A percentile compares a stretch with the other conserved stretches of the same genome.
Evolutionary conservation across 2,888 invertebrate species (phyloP).

Genomic region (Pyrocoelia pectoralis): DNA sequence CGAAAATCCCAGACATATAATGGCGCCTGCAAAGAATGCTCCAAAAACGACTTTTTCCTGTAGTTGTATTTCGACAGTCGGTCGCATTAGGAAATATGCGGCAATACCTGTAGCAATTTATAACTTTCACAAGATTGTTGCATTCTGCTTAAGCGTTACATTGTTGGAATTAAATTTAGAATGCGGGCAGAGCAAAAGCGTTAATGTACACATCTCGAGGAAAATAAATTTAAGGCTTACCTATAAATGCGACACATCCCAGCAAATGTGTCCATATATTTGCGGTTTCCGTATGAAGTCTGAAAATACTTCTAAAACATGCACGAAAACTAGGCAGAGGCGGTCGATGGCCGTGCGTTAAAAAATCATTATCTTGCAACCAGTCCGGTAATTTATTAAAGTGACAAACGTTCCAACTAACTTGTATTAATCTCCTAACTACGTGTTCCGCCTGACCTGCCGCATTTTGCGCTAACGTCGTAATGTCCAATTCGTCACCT

Average conservation of each 20-base stretch:
- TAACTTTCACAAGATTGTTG: not conserved
- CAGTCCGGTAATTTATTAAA: conserved; percentile 93
- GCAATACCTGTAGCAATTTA: conserved; percentile 62
- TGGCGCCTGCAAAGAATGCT: conserved; percentile 96
- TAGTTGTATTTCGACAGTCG: conserved; percentile 86
- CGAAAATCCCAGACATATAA: conserved; percentile 95
- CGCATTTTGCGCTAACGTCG: conserved; percentile 79
- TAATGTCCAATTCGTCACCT: conserved; percentile 79
- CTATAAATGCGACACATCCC: conserved; percentile 89
- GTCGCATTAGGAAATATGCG: conserved; percentile 87
- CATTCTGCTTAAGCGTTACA: too few species aligned
- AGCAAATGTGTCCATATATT: conserved; percentile 99
- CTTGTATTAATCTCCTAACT: conserved; percentile 80
- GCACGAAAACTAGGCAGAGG: conserved; percentile 95
- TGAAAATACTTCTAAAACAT: conserved; percentile 97
- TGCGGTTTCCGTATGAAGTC: conserved; percentile 98
- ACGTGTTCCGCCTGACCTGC: conserved; percentile 91
- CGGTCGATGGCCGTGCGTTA: conserved; percentile 94
- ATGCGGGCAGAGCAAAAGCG: too few species aligned
- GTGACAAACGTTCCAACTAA: conserved; percentile 93
- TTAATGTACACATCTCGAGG: too few species aligned
- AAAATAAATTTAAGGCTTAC: too few species aligned
- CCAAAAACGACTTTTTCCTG: conserved; percentile 96
- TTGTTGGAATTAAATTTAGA: too few species aligned
- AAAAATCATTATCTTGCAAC: conserved; percentile 98